Evolutionary conservation across 2,113 vertebrate genomes (phyloP).

Genomic region (Isichthys henryi): DNA sequence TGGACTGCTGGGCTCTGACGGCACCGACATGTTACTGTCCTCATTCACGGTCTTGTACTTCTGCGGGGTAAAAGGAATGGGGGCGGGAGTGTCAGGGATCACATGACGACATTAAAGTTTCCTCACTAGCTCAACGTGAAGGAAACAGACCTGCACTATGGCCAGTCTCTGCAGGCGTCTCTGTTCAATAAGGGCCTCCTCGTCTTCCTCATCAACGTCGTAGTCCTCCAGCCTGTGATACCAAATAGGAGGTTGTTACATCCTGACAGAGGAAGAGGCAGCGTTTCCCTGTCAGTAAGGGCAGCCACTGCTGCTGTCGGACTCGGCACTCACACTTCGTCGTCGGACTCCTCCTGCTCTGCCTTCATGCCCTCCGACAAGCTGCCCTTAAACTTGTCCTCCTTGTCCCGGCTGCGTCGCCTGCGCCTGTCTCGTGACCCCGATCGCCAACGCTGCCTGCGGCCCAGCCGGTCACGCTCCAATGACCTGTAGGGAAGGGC

Average conservation of each 20-base stretch:
- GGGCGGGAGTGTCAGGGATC: background rate
- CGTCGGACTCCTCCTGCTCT: conserved; percentile 86
- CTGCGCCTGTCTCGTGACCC: conserved; percentile 74
- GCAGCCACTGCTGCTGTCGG: conserved; percentile 15
- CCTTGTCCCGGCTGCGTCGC: conserved; percentile 80
- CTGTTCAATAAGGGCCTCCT: conserved; percentile 80
- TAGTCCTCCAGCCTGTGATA: conserved; percentile 72
- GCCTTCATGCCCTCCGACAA: conserved; percentile 97
- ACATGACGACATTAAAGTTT: background rate
- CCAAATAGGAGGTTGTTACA: conserved; percentile 25
- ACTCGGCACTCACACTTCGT: conserved; percentile 76
- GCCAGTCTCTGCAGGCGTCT: conserved; percentile 67
- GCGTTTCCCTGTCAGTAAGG: background rate
- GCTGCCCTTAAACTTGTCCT: conserved; percentile 97
- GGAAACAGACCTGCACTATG: conserved; percentile 66
- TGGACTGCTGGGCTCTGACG: conserved; percentile 91
- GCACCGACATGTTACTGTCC: conserved; percentile 80
- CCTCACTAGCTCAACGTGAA: background rate
- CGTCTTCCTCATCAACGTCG: conserved; percentile 82
- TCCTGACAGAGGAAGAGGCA: background rate
- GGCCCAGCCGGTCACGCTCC: conserved; percentile 72
- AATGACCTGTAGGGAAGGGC: conserved; percentile 40
- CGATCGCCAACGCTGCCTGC: conserved; percentile 77
- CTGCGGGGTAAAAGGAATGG: conserved; percentile 44
- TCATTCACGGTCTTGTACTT: conserved; percentile 86